Evolutionary conservation across 2,888 invertebrate species (phyloP).

Genomic region (Epinotia bilunana): DNA sequence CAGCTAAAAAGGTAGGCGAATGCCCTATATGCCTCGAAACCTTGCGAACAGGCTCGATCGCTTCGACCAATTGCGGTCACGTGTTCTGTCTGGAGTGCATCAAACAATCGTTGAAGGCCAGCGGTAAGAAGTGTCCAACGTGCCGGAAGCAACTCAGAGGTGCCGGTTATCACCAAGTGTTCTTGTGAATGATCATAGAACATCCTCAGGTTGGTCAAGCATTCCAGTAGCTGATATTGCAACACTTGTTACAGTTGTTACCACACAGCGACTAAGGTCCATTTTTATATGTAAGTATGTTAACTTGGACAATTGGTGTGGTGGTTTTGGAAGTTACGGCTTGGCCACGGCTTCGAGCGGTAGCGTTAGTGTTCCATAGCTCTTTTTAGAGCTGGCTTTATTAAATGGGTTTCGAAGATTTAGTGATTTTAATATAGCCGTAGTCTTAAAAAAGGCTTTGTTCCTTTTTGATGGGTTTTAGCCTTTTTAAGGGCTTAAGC

Average conservation of each 20-base stretch:
- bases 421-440: too few relatives aligned
- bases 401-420: too few relatives aligned
- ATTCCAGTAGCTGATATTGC: not conserved
- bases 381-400: too few relatives aligned
- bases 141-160: slow-evolving; percentile 61
- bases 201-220: not conserved
- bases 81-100: slow-evolving; percentile 66
- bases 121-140: slow-evolving; percentile 63
- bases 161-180: slow-evolving; percentile 61
- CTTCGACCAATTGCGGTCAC: slow-evolving; percentile 69
- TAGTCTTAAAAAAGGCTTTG: too few relatives aligned
- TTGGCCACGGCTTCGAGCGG: too few relatives aligned
- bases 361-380: too few relatives aligned
- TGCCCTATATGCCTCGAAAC: slow-evolving; percentile 69
- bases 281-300: too few relatives aligned
- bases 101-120: slow-evolving; percentile 53
- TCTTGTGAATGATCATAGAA: slow-evolving; percentile 52
- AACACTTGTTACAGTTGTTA: not conserved
- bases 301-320: too few relatives aligned
- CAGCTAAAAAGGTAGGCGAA: slow-evolving; percentile 52
- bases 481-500: too few relatives aligned
- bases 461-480: too few relatives aligned
- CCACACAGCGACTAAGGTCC: not conserved
- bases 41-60: slow-evolving; percentile 54
- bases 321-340: too few relatives aligned